Evolutionary conservation across 2,797 vertebrate genomes (phyloP).

Genomic region (Delichon dasypus): DNA sequence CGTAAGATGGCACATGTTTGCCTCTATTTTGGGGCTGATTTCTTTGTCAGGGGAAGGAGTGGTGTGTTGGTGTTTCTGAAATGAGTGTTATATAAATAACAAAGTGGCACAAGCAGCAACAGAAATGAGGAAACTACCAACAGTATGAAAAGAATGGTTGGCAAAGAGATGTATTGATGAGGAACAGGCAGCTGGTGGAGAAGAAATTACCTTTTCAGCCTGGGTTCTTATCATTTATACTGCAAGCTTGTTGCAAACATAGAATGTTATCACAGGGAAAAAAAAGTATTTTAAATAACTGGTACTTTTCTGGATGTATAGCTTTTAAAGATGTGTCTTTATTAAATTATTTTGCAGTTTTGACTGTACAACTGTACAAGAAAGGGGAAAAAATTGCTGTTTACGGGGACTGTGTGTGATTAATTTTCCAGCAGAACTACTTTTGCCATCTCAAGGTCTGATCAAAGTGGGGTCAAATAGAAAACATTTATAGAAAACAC

Average conservation of each 20-base stretch:
- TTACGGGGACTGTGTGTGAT: not conserved
- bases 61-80: not conserved
- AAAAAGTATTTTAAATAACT: not conserved
- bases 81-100: constrained; percentile 11
- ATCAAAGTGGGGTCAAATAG: not conserved
- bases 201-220: not conserved
- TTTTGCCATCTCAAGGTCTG: not conserved
- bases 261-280: not conserved
- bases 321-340: constrained; percentile 41
- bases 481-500: not conserved
- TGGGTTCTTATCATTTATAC: not conserved
- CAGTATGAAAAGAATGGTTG: not conserved
- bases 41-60: constrained; percentile 1
- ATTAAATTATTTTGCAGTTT: constrained; percentile 53
- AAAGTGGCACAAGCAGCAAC: constrained; percentile 15
- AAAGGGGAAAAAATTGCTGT: not conserved
- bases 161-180: not conserved
- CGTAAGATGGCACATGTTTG: not conserved
- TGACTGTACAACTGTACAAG: constrained; percentile 50
- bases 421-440: not conserved
- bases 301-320: not conserved
- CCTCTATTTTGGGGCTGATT: not conserved
- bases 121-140: not conserved
- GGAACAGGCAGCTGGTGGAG: not conserved
- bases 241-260: not conserved